A percentile compares a stretch with the other conserved stretches of the same genome.
Conservation (phyloP, 2,797 vertebrate species). For the Amblyraja radiata region DNA sequence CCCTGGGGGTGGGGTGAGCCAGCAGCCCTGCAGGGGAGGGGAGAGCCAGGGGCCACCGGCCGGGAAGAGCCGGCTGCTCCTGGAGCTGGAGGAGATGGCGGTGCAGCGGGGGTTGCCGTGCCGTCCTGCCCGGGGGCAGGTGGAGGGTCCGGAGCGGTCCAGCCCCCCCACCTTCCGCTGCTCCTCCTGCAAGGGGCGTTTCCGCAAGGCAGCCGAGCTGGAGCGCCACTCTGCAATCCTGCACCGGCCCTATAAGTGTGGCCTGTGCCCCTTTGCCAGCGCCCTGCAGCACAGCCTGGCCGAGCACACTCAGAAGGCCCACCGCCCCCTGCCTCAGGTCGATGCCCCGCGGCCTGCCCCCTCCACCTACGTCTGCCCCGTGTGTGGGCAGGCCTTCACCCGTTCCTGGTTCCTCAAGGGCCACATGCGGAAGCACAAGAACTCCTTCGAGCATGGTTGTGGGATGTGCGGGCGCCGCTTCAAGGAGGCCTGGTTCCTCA, state of each 20-base stretch:
- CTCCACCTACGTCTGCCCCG: constrained; percentile 77
- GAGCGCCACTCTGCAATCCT: constrained; percentile 83
- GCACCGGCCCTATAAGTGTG: constrained; percentile 85
- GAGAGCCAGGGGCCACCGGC: constrained; percentile 38
- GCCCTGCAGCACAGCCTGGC: constrained; percentile 79
- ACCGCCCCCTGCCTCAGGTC: constrained; percentile 50
- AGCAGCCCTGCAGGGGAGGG: too few species aligned
- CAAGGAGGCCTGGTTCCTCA: constrained; percentile 92
- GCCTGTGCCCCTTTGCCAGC: constrained; percentile 80
- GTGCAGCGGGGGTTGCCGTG: constrained; percentile 51
- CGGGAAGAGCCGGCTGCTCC: constrained; percentile 54
- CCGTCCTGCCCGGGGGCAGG: constrained; percentile 38
- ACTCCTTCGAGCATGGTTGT: constrained; percentile 86
- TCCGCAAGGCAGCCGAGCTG: constrained; percentile 78
- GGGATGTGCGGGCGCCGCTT: constrained; percentile 87
- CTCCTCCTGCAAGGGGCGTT: constrained; percentile 87
- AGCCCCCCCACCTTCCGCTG: constrained; percentile 67
- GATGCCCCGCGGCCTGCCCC: constrained; percentile 46
- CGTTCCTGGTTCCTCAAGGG: constrained; percentile 93
- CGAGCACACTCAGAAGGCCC: constrained; percentile 72
- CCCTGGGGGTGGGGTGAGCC: too few species aligned
- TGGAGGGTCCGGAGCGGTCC: constrained; percentile 41
- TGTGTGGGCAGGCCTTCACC: constrained; percentile 84
- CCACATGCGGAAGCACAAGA: constrained; percentile 92
- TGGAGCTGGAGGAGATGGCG: constrained; percentile 60